A percentile compares a stretch with the other conserved stretches of the same genome.
These are phyloP conservation scores for Nothobranchius kuhntae DNA, from an alignment of 2,113 vertebrate genomes.

Conservation along the genomic window DNA sequence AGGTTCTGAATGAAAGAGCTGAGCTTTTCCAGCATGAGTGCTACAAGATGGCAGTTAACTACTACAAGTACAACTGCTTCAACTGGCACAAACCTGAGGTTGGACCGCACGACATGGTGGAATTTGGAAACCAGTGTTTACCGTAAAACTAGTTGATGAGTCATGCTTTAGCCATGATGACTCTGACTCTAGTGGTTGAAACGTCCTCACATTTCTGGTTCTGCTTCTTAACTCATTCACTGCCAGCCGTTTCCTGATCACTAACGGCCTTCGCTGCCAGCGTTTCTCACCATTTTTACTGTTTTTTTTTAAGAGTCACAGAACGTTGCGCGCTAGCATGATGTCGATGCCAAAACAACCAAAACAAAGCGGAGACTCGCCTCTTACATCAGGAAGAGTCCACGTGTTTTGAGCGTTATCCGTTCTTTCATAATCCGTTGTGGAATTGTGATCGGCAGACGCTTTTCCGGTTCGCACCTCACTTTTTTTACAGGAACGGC, in stretches of 20 bases:
- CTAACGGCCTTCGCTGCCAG: too few species aligned
- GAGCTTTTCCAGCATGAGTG: constrained; percentile 82
- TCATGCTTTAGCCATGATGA: neutral
- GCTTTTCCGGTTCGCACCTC: too few species aligned
- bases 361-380: neutral
- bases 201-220: constrained; percentile 2
- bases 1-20: constrained; percentile 73
- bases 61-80: constrained; percentile 90
- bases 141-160: neutral
- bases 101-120: constrained; percentile 4
- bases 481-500: too few species aligned
- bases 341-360: neutral
- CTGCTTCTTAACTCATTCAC: constrained; percentile 1
- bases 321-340: too few species aligned
- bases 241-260: too few species aligned
- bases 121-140: neutral
- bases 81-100: constrained; percentile 91
- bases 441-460: too few species aligned
- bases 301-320: too few species aligned
- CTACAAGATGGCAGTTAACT: constrained; percentile 76
- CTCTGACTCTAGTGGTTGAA: accelerated
- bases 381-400: too few species aligned
- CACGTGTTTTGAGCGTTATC: too few species aligned
- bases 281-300: too few species aligned
- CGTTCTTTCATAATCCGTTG: too few species aligned